Percentiles rank a stretch among this genome's conserved stretches.
Conservation (phyloP, 2,113 vertebrate species). For the Callionymus lyra region DNA sequence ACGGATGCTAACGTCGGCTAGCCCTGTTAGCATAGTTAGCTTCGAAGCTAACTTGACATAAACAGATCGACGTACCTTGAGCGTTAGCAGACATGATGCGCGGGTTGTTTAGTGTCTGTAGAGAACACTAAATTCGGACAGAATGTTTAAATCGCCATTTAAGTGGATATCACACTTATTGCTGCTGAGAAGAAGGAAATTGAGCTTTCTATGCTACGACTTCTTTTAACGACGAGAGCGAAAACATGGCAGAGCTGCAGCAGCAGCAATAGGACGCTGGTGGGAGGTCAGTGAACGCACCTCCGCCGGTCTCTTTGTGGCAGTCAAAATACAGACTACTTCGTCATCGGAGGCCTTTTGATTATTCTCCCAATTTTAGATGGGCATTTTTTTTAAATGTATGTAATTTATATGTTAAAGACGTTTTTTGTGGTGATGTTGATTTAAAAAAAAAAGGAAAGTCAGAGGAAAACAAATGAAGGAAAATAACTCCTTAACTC, state of each 20-base stretch:
- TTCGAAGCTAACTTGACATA: conserved; percentile 12
- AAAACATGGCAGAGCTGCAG: conserved; percentile 39
- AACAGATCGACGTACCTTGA: conserved; percentile 39
- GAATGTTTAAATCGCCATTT: conserved; percentile 31
- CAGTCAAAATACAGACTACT: no score
- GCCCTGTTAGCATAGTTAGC: conserved; percentile 6
- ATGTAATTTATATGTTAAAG: no score
- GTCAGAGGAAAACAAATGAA: no score
- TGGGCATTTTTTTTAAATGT: no score
- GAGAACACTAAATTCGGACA: conserved; percentile 26
- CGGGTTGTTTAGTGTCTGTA: conserved; percentile 21
- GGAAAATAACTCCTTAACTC: no score
- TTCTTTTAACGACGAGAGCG: background rate
- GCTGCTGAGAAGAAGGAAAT: background rate
- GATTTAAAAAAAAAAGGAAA: no score
- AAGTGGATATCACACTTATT: conserved; percentile 15
- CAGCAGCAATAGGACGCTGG: background rate
- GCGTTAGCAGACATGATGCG: conserved; percentile 59
- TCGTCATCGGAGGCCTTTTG: no score
- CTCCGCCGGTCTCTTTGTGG: no score
- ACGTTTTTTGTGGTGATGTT: no score
- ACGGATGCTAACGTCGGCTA: no score
- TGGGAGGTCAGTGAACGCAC: conserved; percentile 5
- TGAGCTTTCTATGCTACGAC: conserved; percentile 9
- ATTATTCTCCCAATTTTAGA: no score